phyloP scores from a whole-genome alignment of 2,888 invertebrate species.

The Parnassius orleans region DNA sequence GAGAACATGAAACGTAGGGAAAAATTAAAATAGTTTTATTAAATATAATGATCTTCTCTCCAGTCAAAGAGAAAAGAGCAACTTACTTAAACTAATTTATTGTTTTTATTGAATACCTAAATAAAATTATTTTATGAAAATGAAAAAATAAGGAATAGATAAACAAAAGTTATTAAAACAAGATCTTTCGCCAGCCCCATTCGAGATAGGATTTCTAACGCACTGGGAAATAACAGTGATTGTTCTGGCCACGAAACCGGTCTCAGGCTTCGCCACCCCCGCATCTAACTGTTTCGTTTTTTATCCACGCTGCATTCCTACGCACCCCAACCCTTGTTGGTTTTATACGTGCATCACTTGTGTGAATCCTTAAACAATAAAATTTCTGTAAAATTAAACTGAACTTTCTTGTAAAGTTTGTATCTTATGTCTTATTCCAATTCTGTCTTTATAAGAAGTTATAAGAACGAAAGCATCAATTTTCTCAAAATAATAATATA shows the following conservation, averaged over 20 bases:
- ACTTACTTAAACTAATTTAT: too few relatives aligned
- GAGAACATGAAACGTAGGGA: too few relatives aligned
- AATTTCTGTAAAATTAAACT: slow-evolving; percentile 1
- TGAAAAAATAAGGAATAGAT: background rate
- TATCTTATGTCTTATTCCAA: background rate
- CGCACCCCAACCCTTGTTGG: slow-evolving; percentile 60
- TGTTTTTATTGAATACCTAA: background rate
- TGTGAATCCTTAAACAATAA: slow-evolving; percentile 23
- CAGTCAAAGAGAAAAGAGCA: too few relatives aligned
- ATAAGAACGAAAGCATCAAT: background rate
- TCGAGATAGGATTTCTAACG: slow-evolving; percentile 16
- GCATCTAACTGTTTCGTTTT: slow-evolving; percentile 71
- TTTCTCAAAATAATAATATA: background rate
- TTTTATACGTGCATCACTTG: slow-evolving; percentile 18
- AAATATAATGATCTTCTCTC: too few relatives aligned
- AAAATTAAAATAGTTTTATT: too few relatives aligned
- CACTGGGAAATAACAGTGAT: slow-evolving; percentile 51
- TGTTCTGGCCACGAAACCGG: slow-evolving; percentile 50
- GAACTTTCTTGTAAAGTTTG: too few relatives aligned
- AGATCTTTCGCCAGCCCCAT: slow-evolving; percentile 9
- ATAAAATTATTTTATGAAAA: background rate
- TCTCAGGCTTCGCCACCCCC: slow-evolving; percentile 51
- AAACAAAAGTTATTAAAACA: background rate
- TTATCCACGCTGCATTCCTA: slow-evolving; percentile 69
- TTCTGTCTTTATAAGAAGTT: background rate